Evolutionary conservation across 1,140 invertebrate genomes (phyloP).

Genomic region (Diploscapter pachys): DNA sequence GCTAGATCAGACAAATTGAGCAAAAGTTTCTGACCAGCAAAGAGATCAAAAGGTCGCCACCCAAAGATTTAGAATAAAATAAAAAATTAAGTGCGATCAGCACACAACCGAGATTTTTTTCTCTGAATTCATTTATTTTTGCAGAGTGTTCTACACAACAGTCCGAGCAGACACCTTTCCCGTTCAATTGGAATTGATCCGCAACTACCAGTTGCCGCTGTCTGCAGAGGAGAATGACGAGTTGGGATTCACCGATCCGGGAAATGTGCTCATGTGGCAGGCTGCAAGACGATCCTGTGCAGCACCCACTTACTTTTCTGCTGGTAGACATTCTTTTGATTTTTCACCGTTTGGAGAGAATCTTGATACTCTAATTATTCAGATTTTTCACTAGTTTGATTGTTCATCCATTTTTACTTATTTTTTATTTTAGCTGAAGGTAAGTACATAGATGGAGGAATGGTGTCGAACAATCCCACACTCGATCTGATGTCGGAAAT

Average conservation of each 20-base stretch:
- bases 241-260: conserved; percentile 23
- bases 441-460: conserved; percentile 84
- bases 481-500: conserved; percentile 88
- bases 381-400: too few species aligned
- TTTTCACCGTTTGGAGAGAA: too few species aligned
- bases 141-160: conserved; percentile 79
- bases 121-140: conserved; percentile 45
- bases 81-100: too few species aligned
- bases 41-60: too few species aligned
- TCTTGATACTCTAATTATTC: too few species aligned
- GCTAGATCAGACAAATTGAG: neutral
- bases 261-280: conserved; percentile 9
- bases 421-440: conserved; percentile 63
- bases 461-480: conserved; percentile 94
- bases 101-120: neutral
- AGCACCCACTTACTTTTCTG: conserved; percentile 27
- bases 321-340: neutral
- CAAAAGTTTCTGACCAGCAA: neutral
- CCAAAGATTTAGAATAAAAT: neutral
- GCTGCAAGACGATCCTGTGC: conserved; percentile 21
- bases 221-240: conserved; percentile 29
- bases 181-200: conserved; percentile 85
- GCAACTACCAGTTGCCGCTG: conserved; percentile 77
- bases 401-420: too few species aligned
- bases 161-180: conserved; percentile 85